Evolutionary conservation across 30 jellyfish, hydroid and myxozoan species (phyloP), one percentile per base, ranked within the genome.

Genomic region (Aurelia aurita): DNA sequence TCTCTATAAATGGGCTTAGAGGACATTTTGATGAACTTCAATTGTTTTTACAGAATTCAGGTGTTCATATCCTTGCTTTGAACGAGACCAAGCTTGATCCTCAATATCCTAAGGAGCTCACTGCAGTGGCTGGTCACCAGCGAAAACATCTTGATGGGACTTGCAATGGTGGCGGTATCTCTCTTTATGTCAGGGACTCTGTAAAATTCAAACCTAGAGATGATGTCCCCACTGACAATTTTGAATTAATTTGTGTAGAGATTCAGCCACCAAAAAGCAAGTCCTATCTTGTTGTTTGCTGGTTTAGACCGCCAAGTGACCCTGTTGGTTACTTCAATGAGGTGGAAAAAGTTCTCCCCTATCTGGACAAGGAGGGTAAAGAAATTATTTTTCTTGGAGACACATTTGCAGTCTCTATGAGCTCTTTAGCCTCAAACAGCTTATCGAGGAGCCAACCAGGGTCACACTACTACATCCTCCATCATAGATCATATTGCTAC

Each of bases 401-500:
- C 46, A 34, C 46, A n/a, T 34, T 34, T 66, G 58, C 20, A 25
- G 44, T 66, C n/a, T 66, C 35, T 66, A 11, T 26, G 77, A 66
- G 57, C 55, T 66, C 44, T 31, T 66, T 66, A 66, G 55, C 44
- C 32, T 26, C 2, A 55, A 61, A 19, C 74, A 61, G 26, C 77
- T 66, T 27, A 66, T 66, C 57, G 44, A 28, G 14, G 82, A 69
- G 26, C 82, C 82, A 69, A 34, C 82, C 26, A 69, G 66, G 82
- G 82, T 69, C 26, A 34, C 66, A 31, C 69, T 57, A 69, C 64
- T 34, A 15, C 64, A 60, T 34, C 82, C 9, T 20, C 82, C 15
- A 34, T 69, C 26, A 69, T 69, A 0, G 82, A 69, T 69, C 82
- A 69, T 45, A 69, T 69, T 31, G 82, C 82, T 45, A 69, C 69